Percentiles rank a stretch among this genome's conserved stretches.
These are phyloP conservation scores for Morelia viridis DNA, from an alignment of 2,797 vertebrate genomes.

Conservation along the genomic window DNA sequence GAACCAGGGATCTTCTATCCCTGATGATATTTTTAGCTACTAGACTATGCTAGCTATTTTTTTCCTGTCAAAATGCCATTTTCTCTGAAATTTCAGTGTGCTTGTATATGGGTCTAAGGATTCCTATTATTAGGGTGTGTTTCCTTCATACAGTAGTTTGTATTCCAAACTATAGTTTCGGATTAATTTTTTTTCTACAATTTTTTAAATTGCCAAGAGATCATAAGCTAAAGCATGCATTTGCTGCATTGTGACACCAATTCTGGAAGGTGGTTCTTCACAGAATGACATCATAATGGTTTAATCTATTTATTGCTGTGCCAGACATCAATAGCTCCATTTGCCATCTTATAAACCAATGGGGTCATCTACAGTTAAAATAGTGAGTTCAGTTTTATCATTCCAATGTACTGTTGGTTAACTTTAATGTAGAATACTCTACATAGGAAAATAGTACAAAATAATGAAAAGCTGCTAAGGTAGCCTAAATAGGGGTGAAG, in stretches of 20 bases:
- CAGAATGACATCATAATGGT: slow-evolving; percentile 17
- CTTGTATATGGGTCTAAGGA: background rate
- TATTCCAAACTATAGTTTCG: background rate
- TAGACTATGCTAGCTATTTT: background rate
- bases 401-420: background rate
- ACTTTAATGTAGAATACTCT: background rate
- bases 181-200: background rate
- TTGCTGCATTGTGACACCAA: slow-evolving; percentile 9
- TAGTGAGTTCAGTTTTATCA: slow-evolving; percentile 16
- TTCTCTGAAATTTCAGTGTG: background rate
- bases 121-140: background rate
- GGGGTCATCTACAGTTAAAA: background rate
- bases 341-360: slow-evolving; percentile 15
- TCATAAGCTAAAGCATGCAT: background rate
- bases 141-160: background rate
- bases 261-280: slow-evolving; percentile 8
- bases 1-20: background rate
- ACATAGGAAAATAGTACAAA: background rate
- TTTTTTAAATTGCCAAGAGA: background rate
- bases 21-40: background rate
- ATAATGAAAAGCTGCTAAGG: background rate
- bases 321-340: background rate
- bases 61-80: background rate
- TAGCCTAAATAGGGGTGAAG: background rate
- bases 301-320: background rate